Evolutionary conservation across 2,888 invertebrate genomes (phyloP).

Genomic region (Perithous albicinctus): DNA sequence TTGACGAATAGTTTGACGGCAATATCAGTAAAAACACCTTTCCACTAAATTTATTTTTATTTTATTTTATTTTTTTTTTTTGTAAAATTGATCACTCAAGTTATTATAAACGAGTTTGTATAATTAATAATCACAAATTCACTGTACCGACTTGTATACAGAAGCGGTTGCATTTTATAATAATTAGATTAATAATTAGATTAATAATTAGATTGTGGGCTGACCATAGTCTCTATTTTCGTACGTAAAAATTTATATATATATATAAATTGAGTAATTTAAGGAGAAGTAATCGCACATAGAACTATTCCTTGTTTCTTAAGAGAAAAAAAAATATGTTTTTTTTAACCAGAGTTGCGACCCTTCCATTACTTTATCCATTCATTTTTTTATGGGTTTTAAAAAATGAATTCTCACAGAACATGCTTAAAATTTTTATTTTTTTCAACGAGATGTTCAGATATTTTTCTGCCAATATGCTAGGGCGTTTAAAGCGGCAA

Average conservation of each 20-base stretch:
- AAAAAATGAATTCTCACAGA: too few relatives aligned
- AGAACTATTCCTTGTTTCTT: neutral
- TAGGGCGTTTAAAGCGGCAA: neutral
- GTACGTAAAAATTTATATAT: conserved; percentile 19
- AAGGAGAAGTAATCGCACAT: neutral
- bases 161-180: neutral
- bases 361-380: neutral
- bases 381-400: too few relatives aligned
- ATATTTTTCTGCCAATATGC: neutral
- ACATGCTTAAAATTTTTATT: too few relatives aligned
- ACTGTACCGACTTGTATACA: neutral
- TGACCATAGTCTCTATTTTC: conserved; percentile 25
- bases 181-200: neutral
- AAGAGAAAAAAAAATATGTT: neutral
- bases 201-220: neutral
- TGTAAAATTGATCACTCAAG: neutral
- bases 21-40: neutral
- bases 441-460: neutral
- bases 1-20: neutral
- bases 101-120: neutral
- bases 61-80: neutral
- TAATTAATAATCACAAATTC: conserved; percentile 11
- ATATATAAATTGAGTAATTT: neutral
- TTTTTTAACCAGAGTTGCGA: neutral
- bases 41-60: neutral